A percentile compares a stretch with the other conserved stretches of the same genome.
Evolutionary conservation across 2,888 invertebrate genomes (phyloP).

Genomic region (Pristionchus exspectatus): DNA sequence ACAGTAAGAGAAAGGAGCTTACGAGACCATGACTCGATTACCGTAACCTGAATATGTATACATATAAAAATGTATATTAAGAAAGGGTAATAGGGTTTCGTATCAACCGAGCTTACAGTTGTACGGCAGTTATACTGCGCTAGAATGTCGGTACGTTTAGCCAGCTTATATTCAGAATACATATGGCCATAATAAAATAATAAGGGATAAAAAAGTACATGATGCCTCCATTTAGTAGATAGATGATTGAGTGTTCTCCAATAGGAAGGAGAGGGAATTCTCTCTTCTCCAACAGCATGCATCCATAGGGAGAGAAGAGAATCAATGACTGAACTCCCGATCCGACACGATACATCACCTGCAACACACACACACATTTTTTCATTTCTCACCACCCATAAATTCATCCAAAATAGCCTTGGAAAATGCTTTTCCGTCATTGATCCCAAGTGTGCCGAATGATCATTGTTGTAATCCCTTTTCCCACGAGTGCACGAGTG

Average conservation of each 20-base stretch:
- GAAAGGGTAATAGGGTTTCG: no score
- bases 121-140: no score
- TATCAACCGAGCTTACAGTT: no score
- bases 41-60: conserved; percentile 66
- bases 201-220: conserved; percentile 60
- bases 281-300: conserved; percentile 70
- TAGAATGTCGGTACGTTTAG: no score
- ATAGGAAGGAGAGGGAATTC: conserved; percentile 75
- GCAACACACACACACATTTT: neutral
- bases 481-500: neutral
- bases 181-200: neutral
- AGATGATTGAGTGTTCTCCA: conserved; percentile 74
- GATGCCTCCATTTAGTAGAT: conserved; percentile 72
- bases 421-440: no score
- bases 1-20: conserved; percentile 72
- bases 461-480: neutral
- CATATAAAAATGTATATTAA: no score
- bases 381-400: neutral
- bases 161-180: neutral
- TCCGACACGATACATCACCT: conserved; percentile 57
- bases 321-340: conserved; percentile 72
- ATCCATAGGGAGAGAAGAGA: conserved; percentile 75
- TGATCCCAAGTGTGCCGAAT: no score
- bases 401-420: neutral
- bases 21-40: conserved; percentile 76